Conservation (phyloP, 2,113 vertebrate genomes). For the Todiramphus chloris region DNA sequence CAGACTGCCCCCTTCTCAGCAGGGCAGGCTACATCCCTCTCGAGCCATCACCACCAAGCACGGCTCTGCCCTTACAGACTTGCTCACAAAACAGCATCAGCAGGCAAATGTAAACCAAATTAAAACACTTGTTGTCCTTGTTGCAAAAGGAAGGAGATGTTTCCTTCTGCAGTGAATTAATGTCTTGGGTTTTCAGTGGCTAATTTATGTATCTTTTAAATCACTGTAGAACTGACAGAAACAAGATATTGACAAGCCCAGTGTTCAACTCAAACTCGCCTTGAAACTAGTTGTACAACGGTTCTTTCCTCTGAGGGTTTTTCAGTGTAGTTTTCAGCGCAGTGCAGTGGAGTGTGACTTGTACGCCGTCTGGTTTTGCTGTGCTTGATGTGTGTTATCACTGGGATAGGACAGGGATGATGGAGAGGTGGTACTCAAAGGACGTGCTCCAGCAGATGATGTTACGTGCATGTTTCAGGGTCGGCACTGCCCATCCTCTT, state of each 20-base stretch:
- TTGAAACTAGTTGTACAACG: neutral
- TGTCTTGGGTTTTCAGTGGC: neutral
- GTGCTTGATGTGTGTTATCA: neutral
- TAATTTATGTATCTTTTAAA: slow-evolving; percentile 33
- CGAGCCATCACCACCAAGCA: neutral
- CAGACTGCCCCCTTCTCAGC: neutral
- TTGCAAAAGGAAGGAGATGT: neutral
- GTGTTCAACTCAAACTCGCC: neutral
- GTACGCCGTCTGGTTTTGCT: slow-evolving; percentile 3
- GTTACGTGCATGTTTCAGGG: neutral
- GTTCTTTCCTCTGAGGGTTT: slow-evolving; percentile 35
- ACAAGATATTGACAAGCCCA: slow-evolving; percentile 28
- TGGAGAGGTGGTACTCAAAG: neutral
- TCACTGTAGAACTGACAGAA: neutral
- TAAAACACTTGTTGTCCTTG: neutral
- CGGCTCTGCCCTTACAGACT: neutral
- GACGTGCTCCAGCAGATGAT: neutral
- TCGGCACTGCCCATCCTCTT: neutral
- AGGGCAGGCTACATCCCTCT: neutral
- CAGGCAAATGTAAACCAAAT: neutral
- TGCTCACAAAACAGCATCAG: neutral
- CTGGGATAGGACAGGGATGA: neutral
- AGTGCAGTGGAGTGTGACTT: slow-evolving; percentile 52
- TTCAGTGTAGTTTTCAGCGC: neutral
- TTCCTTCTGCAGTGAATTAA: neutral